These are phyloP conservation scores for Tiliqua scincoides DNA, from an alignment of 2,113 vertebrate genomes.

Conservation along the genomic window DNA sequence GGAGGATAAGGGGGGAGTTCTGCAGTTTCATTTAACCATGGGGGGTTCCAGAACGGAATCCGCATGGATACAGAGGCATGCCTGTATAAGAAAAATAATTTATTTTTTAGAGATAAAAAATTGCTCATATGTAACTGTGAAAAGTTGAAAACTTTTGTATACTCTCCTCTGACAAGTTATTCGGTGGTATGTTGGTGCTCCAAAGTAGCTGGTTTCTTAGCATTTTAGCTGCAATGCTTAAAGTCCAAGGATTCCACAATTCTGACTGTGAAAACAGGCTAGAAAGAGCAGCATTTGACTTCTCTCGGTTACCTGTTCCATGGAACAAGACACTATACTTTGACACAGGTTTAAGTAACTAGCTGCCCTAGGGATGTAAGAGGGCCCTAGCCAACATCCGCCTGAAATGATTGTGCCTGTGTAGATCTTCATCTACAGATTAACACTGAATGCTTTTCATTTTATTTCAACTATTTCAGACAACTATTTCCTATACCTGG, in stretches of 20 bases:
- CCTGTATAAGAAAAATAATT: background rate
- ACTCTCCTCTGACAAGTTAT: no score
- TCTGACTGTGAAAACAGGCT: background rate
- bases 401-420: background rate
- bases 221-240: background rate
- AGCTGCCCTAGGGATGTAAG: background rate
- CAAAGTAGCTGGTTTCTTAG: background rate
- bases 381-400: background rate
- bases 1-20: no score
- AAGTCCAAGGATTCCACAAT: background rate
- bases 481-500: conserved; percentile 81
- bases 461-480: no score
- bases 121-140: background rate
- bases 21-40: no score
- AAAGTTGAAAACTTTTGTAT: background rate
- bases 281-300: background rate
- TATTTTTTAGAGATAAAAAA: background rate
- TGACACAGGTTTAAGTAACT: background rate
- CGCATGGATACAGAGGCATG: no score
- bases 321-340: background rate
- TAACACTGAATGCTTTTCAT: background rate
- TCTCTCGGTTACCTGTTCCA: background rate
- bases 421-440: background rate
- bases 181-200: background rate
- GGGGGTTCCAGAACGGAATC: no score